Percentiles rank a stretch among this genome's conserved stretches.
Evolutionary conservation across 2,888 invertebrate genomes (phyloP).

Genomic region (Latrodectus hesperus): DNA sequence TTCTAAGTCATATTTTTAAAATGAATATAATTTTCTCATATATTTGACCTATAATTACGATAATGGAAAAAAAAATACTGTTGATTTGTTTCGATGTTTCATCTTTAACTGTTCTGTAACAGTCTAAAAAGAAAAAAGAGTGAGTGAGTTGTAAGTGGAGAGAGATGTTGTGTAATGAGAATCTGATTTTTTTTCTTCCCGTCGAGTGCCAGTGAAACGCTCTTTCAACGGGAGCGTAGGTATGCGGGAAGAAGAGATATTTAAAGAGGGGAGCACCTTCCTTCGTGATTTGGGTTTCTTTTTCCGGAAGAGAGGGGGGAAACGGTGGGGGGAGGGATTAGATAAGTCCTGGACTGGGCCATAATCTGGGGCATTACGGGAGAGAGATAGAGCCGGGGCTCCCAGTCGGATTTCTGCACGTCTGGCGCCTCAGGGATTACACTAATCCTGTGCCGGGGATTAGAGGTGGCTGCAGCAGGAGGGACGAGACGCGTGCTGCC

Average conservation of each 20-base stretch:
- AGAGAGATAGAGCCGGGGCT: constrained; percentile 26
- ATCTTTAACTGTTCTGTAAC: too few species aligned
- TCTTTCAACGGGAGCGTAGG: not conserved
- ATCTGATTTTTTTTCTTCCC: not conserved
- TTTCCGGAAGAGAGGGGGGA: constrained; percentile 12
- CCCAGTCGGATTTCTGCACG: constrained; percentile 53
- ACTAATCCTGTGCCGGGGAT: constrained; percentile 67
- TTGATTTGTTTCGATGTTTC: too few species aligned
- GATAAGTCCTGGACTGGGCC: constrained; percentile 24
- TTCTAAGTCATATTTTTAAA: too few species aligned
- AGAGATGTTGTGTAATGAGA: not conserved
- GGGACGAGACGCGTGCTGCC: constrained; percentile 50
- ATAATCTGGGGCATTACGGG: constrained; percentile 58
- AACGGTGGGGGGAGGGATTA: constrained; percentile 27
- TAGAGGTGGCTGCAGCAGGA: constrained; percentile 51
- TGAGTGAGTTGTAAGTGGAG: not conserved
- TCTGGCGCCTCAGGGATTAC: constrained; percentile 67
- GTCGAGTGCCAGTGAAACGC: not conserved
- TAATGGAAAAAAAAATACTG: too few species aligned
- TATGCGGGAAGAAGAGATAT: constrained; percentile 1
- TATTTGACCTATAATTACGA: too few species aligned
- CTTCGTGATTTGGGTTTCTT: constrained; percentile 5
- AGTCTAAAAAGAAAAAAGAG: not conserved
- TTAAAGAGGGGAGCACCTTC: not conserved
- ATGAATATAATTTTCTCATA: too few species aligned